These are phyloP conservation scores for Bergia puertoricense DNA, from an alignment of 92 coral and sea anemone species.

Conservation along the genomic window DNA sequence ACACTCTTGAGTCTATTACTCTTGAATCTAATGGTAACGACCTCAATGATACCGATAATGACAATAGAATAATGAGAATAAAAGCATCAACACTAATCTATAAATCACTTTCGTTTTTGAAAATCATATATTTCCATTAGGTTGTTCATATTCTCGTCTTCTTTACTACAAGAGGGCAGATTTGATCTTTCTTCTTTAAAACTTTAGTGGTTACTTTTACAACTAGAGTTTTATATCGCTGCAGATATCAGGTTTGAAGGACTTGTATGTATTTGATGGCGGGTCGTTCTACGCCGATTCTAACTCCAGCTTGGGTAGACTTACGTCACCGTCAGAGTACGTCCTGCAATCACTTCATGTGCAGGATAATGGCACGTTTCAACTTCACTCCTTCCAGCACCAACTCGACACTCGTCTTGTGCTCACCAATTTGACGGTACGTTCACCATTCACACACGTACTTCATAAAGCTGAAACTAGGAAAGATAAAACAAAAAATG, in stretches of 20 bases:
- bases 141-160: no score
- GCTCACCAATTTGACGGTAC: constrained; percentile 69
- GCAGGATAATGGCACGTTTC: constrained; percentile 63
- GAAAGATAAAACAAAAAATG: no score
- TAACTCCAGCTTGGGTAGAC: constrained; percentile 61
- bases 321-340: constrained; percentile 52
- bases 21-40: no score
- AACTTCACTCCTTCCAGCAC: constrained; percentile 57
- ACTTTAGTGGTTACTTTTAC: background rate
- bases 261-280: constrained; percentile 67
- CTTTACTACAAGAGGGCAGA: no score
- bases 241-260: constrained; percentile 66
- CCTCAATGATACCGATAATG: no score
- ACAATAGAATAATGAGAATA: no score
- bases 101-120: no score
- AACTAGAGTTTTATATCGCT: background rate
- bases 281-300: constrained; percentile 63
- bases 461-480: no score
- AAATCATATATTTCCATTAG: no score
- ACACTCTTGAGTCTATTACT: no score
- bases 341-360: constrained; percentile 55
- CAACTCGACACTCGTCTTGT: constrained; percentile 54
- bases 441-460: background rate
- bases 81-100: no score
- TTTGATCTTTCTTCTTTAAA: no score